Percentiles rank a stretch among this genome's conserved stretches.
Conservation (phyloP, 1,140 invertebrate genomes). For the Drosophila arizonae region DNA sequence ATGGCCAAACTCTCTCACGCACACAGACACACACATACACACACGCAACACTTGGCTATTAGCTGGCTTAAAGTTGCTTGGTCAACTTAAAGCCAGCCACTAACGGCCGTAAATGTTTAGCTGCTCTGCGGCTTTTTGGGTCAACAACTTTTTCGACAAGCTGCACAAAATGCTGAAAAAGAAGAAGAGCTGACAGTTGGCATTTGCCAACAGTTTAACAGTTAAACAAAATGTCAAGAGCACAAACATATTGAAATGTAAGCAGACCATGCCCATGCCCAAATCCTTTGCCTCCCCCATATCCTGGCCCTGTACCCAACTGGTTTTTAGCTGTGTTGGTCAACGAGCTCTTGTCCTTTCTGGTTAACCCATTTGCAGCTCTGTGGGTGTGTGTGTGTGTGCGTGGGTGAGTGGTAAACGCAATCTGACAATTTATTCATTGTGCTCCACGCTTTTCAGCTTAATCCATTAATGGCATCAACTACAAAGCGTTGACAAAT, state of each 20-base stretch:
- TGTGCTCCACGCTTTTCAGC: constrained; percentile 51
- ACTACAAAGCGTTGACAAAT: constrained; percentile 52
- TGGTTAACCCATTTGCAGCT: constrained; percentile 45
- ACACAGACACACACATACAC: constrained; percentile 1
- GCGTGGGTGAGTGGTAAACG: constrained; percentile 18
- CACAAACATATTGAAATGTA: constrained; percentile 72
- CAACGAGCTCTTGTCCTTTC: constrained; percentile 21
- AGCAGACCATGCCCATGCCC: constrained; percentile 24
- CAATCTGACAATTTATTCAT: constrained; percentile 73
- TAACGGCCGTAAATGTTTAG: constrained; percentile 14
- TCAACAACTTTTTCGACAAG: constrained; percentile 21
- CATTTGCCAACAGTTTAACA: constrained; percentile 69
- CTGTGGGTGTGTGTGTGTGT: constrained; percentile 25
- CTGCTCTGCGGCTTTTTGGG: constrained; percentile 13
- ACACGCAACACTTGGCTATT: constrained; percentile 34
- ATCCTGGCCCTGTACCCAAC: constrained; percentile 1
- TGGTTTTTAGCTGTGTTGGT: constrained; percentile 29
- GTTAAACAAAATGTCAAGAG: constrained; percentile 66
- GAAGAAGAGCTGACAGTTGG: constrained; percentile 66
- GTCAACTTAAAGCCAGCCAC: constrained; percentile 29
- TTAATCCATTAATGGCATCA: constrained; percentile 74
- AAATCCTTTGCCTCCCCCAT: background rate
- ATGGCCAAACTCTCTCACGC: constrained; percentile 40
- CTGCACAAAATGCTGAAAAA: background rate
- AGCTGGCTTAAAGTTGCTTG: constrained; percentile 25